Evolutionary conservation across 2,888 invertebrate species (phyloP), one percentile per base, ranked within the genome.

Genomic region (Drosophila fulvimacula): DNA sequence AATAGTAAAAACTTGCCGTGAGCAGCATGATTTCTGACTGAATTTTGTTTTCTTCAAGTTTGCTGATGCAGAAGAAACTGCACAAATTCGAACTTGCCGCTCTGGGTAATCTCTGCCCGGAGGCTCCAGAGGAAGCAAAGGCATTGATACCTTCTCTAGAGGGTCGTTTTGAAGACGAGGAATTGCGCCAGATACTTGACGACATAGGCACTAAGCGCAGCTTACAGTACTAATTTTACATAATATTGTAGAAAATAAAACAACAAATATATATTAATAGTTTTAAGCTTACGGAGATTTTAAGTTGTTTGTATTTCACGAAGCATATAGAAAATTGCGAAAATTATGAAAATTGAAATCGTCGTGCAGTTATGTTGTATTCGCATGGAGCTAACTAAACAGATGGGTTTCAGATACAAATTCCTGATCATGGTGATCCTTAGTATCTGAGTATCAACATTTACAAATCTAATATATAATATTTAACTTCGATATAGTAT

Each of bases 51-150:
- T 46, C n/a, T 73, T 81, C 74, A 64, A 98, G 98, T 92, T 94
- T 98, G 65, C 93, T 99, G 56, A 96, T 96, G 94, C 97, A 97
- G 90, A 99, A 99, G 91, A 98, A 98, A 91, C 93, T 98, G 15
- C 99, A 99, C 93, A 99, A 99, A 93, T 99, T 99, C 93, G 99
- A 99, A 93, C 94, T 99, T 65, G 99, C 99, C 0, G 98, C 98
- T 15, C 94, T 99, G 79, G 99, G 99, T 2, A 99, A 99, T 93
- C 93, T 99, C n/a, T 99, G 99, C 90, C 99, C 99, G 0, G 99
- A 99, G 93, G 98, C 97, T 42, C 97, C 99, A 0, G 99, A 99
- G 91, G 99, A 99, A 93, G 99, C 99, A 0, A 99, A 99, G 93
- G 97, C 99, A 19, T 93, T 99, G 13, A 98, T 99, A 91, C 99